Base-by-base conservation (phyloP, 2,113 vertebrate genomes). In the Axis porcinus region DNA sequence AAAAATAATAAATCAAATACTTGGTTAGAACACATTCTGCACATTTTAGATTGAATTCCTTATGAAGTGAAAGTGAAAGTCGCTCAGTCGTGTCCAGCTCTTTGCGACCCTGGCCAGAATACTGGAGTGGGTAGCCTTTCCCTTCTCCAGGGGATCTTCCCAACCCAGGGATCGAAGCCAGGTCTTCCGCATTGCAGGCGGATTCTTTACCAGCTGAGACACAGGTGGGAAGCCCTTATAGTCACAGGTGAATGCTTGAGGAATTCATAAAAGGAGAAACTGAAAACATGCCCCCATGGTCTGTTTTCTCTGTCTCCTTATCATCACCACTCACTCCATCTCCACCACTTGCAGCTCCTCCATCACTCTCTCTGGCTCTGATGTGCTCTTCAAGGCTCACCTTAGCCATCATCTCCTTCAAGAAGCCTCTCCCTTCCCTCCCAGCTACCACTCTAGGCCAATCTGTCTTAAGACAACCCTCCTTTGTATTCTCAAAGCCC, bases 131-230 rank as follows among this genome's bases (percentile, higher is more conserved):
- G 67, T 70, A 3, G 67, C 67, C n/a, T 70, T 21, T 70, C 67
- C n/a, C 9, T 36, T 11, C 67, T 70, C 10, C 67, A 40, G n/a
- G 10, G 5, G n/a, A 70, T 70, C n/a, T 70, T 70, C n/a, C 67
- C n/a, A 70, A 36, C 67, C 19, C 67, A 23, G n/a, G n/a, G 67
- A 40, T 70, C n/a, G 0, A 36, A 36, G 9, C n/a, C n/a, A 70
- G 67, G 67, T 70, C 19, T 70, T 70, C n/a, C 0, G 0, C 67
- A 40, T 1, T 23, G 67, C n/a, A 70, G 67, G n/a, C 0, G 0
- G 11, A 40, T 70, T 40, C n/a, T 40, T 70, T 70, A 70, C n/a
- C 67, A 23, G 67, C 67, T 40, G 67, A 70, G 67, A 19, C 67
- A 23, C n/a, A 70, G 23, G n/a, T n/a, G n/a, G 12, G 5, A 23